A percentile compares a stretch with the other conserved stretches of the same genome.
These are phyloP conservation scores for Drepanosiphum platanoidis DNA, from an alignment of 2,888 invertebrate genomes.

Conservation along the genomic window DNA sequence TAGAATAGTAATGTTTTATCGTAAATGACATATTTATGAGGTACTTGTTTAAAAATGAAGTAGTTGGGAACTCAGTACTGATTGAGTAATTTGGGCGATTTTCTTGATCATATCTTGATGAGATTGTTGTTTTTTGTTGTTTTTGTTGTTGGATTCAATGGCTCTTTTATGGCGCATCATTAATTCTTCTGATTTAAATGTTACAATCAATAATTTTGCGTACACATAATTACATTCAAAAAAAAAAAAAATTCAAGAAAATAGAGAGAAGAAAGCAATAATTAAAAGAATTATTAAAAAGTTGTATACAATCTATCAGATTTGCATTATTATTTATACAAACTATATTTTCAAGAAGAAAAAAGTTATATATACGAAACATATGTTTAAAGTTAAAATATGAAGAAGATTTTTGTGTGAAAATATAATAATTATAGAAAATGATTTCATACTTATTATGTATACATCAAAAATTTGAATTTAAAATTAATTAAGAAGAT, in stretches of 20 bases:
- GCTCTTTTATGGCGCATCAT: background rate
- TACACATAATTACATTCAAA: background rate
- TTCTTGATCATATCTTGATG: slow-evolving; percentile 26
- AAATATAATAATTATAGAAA: background rate
- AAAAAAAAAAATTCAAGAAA: background rate
- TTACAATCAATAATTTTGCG: background rate
- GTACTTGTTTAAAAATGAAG: slow-evolving; percentile 36
- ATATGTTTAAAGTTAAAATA: background rate
- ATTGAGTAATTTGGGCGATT: slow-evolving; percentile 27
- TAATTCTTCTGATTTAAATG: slow-evolving; percentile 4
- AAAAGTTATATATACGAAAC: background rate
- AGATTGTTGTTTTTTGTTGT: slow-evolving; percentile 37
- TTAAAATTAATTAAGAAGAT: background rate
- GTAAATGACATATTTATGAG: slow-evolving; percentile 14
- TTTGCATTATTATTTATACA: background rate
- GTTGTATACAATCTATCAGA: background rate
- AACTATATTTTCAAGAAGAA: background rate
- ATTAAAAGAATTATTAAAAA: background rate
- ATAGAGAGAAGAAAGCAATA: background rate
- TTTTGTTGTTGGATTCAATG: slow-evolving; percentile 42
- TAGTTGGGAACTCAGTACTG: slow-evolving; percentile 17
- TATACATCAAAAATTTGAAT: background rate
- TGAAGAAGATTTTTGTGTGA: background rate
- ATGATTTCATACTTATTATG: background rate
- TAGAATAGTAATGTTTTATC: slow-evolving; percentile 27